These are phyloP conservation scores for Thamnaconus septentrionalis DNA, from an alignment of 2,113 vertebrate species.

Conservation along the genomic window DNA sequence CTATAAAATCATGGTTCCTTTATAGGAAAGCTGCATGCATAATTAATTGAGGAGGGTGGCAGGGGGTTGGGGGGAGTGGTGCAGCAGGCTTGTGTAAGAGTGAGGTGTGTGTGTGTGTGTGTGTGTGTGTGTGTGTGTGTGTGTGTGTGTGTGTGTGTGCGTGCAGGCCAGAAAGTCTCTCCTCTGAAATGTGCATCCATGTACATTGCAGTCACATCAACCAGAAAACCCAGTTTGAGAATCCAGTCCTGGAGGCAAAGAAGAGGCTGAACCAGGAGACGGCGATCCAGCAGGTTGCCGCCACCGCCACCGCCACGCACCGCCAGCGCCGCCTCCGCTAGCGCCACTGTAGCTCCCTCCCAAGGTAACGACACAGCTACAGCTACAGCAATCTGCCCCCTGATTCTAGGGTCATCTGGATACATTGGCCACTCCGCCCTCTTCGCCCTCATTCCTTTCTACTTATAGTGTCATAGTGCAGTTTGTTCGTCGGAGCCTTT, in stretches of 20 bases:
- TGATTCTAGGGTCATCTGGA: no score
- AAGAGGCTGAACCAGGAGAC: conserved; percentile 87
- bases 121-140: no score
- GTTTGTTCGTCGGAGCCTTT: no score
- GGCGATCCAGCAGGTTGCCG: conserved; percentile 10
- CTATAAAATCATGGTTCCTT: conserved; percentile 21
- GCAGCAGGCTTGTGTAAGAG: conserved; percentile 16
- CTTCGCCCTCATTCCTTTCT: no score
- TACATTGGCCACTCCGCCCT: no score
- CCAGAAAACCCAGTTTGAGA: conserved; percentile 99
- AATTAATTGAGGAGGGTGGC: conserved; percentile 40
- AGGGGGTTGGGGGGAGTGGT: conserved; percentile 11
- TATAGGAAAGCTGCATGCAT: conserved; percentile 34
- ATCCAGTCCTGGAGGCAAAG: conserved; percentile 96
- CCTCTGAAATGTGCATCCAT: not conserved
- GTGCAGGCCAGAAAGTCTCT: no score
- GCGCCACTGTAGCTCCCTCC: conserved; percentile 19
- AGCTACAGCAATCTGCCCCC: not conserved
- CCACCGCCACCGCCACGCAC: no score
- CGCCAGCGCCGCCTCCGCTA: no score
- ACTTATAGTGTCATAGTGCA: no score
- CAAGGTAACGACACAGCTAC: conserved; percentile 58
- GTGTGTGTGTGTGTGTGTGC: no score
- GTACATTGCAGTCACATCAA: conserved; percentile 84
- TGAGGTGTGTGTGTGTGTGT: not conserved